Evolutionary conservation across 2,113 vertebrate species (phyloP).

Genomic region (Thamnophis sirtalis): DNA sequence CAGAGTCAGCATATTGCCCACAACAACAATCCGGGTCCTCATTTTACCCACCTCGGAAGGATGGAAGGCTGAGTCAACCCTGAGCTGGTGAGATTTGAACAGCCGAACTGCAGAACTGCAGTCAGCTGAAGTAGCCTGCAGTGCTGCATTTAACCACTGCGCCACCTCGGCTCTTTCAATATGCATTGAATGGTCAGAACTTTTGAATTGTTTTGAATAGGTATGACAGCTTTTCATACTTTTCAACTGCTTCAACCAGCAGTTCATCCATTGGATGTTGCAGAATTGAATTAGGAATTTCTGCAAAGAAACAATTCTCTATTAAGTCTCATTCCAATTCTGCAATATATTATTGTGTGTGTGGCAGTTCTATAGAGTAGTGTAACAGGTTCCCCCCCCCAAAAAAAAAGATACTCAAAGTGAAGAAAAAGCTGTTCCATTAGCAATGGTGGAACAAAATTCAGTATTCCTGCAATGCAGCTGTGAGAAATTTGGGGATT

Average conservation of each 20-base stretch:
- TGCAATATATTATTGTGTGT: not conserved
- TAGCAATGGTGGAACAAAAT: not conserved
- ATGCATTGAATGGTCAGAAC: not conserved
- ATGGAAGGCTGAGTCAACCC: too few species aligned
- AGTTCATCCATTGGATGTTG: not conserved
- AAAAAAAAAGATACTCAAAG: not conserved
- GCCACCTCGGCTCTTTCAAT: too few species aligned
- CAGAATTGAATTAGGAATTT: not conserved
- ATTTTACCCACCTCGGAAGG: too few species aligned
- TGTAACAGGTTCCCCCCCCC: not conserved
- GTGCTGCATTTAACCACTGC: too few species aligned
- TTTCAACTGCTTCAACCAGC: not conserved
- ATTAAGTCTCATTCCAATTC: not conserved
- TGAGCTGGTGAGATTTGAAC: too few species aligned
- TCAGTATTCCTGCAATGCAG: not conserved
- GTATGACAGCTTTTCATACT: not conserved
- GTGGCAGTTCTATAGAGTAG: not conserved
- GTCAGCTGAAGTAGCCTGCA: too few species aligned
- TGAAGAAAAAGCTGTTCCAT: not conserved
- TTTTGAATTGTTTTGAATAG: not conserved
- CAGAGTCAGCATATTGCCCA: too few species aligned
- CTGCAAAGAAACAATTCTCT: not conserved
- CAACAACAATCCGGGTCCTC: too few species aligned
- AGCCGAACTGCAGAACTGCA: too few species aligned
- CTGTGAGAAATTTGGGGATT: not conserved